A percentile compares a stretch with the other conserved stretches of the same genome.
These are phyloP conservation scores for Agonopterix arenella DNA, from an alignment of 2,888 invertebrate species.

Conservation along the genomic window DNA sequence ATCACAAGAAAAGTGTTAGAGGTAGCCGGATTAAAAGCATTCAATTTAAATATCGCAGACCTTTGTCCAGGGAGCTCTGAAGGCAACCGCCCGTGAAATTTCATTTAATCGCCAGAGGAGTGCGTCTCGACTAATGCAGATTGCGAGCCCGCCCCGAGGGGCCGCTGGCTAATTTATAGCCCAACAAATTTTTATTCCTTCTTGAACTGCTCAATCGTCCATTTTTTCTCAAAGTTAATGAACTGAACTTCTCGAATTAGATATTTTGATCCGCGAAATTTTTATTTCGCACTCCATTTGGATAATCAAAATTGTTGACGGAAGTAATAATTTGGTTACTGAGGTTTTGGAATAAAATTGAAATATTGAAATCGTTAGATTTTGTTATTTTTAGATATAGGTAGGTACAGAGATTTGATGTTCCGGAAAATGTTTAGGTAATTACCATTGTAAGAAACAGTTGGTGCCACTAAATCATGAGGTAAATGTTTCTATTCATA, in stretches of 20 bases:
- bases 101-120: conserved; percentile 72
- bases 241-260: conserved; percentile 38
- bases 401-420: too few species aligned
- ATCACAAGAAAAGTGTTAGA: conserved; percentile 1
- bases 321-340: too few species aligned
- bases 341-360: too few species aligned
- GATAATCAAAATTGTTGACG: conserved; percentile 3
- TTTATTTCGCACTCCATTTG: conserved; percentile 20
- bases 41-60: conserved; percentile 67
- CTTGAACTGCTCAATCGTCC: conserved; percentile 62
- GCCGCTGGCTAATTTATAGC: conserved; percentile 67
- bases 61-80: conserved; percentile 65
- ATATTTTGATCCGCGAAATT: conserved; percentile 32
- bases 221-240: conserved; percentile 43
- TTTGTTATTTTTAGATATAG: too few species aligned
- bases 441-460: too few species aligned
- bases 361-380: too few species aligned
- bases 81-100: conserved; percentile 69
- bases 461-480: too few species aligned
- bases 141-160: conserved; percentile 56
- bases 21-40: conserved; percentile 40
- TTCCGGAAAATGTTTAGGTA: too few species aligned
- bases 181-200: conserved; percentile 70
- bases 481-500: too few species aligned
- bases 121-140: conserved; percentile 73